These are phyloP conservation scores for Idaea dimidiata DNA, from an alignment of 2,888 invertebrate species.

Conservation along the genomic window DNA sequence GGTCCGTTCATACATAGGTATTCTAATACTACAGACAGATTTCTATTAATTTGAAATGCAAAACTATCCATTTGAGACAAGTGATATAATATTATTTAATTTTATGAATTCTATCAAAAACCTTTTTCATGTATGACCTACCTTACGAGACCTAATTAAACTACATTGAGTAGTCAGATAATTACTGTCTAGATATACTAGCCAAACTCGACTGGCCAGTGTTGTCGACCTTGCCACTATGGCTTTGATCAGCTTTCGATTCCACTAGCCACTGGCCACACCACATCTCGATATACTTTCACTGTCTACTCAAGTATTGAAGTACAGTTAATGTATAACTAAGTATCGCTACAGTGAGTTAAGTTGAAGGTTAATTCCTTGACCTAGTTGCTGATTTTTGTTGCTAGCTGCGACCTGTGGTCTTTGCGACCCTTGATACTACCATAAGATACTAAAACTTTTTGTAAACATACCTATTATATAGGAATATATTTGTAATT, in stretches of 20 bases:
- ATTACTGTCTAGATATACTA: neutral
- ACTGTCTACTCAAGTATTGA: neutral
- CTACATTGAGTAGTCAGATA: neutral
- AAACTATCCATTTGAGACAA: too few relatives aligned
- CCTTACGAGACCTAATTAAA: neutral
- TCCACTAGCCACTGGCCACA: slow-evolving; percentile 2
- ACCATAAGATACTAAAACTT: too few relatives aligned
- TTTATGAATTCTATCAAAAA: too few relatives aligned
- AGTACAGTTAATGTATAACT: neutral
- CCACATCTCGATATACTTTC: neutral
- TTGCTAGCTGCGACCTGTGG: too few relatives aligned
- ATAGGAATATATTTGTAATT: too few relatives aligned
- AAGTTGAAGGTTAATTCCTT: neutral
- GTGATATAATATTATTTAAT: too few relatives aligned
- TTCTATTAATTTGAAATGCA: too few relatives aligned
- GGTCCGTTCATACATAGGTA: too few relatives aligned
- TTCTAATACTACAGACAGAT: too few relatives aligned
- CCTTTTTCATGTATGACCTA: too few relatives aligned
- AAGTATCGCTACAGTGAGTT: neutral
- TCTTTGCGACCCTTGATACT: too few relatives aligned
- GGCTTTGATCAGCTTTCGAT: neutral
- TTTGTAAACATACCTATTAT: too few relatives aligned
- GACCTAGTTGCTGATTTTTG: neutral
- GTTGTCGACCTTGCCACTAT: neutral
- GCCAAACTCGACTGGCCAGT: neutral